Base-by-base conservation (phyloP, 2,113 vertebrate species). In the Camarhynchus parvulus region DNA sequence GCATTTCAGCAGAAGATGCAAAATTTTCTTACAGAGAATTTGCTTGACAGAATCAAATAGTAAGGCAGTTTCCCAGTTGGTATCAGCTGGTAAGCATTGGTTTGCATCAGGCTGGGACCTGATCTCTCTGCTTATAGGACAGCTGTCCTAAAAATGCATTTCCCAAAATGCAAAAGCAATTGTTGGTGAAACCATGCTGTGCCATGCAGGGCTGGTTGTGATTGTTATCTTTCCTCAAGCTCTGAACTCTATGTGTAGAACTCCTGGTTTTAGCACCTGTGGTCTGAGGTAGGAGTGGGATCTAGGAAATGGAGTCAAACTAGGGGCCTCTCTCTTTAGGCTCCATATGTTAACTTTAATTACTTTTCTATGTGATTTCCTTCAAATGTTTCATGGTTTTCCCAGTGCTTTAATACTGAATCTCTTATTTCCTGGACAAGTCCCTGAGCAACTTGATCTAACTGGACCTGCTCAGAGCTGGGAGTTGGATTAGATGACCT, bases 391-490 rank as follows among this genome's bases (percentile, higher is more conserved):
- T 80, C 22, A 44, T 66, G 63, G 15, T 70, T 90, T 95, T 55
- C 52, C 59, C 52, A 39, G 31, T 74, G 50, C 79, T 88, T 83
- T 76, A 83, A 74, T 58, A 83, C 55, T 42, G 70, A 83, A 69
- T 93, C 37, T 96, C 37, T 66, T 82, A 73, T 80, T 91, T 88
- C 59, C 82, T 89, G 59, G 59, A 77, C 70, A 76, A 88, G 53
- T 61, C 55, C 56, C 33, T 8, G 13, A 91, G 53, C 68, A 94
- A 77, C 49, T 37, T 86, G 55, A 83, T 93, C 52, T 87, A 73
- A 80, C 53, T 53, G 53, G 83, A 86, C 59, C 49, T 95, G 49
- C 53, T 85, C 13, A 25, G 79, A 78, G 56, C 47, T 70, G 61
- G 46, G 61, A 82, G 19, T 14, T 76, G 41, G 62, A 52, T 53